These are phyloP conservation scores for Lasioglossum lativentre DNA, from an alignment of 2,888 invertebrate species.

Conservation along the genomic window DNA sequence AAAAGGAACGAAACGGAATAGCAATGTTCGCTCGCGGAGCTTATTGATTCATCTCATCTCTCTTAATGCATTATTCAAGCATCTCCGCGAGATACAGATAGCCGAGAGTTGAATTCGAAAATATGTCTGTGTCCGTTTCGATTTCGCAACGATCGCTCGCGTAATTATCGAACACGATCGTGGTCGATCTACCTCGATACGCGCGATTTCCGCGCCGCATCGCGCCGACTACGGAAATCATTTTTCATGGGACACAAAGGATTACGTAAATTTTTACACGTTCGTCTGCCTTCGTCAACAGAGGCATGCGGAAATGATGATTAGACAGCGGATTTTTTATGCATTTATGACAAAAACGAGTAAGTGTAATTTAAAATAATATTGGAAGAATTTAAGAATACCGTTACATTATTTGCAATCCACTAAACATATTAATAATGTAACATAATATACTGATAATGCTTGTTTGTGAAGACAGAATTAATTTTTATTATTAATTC, in stretches of 20 bases:
- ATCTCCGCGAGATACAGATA: constrained; percentile 48
- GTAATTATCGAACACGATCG: constrained; percentile 32
- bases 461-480: background rate
- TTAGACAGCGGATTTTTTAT: too few species aligned
- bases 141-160: constrained; percentile 33
- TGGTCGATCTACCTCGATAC: background rate
- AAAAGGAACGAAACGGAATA: constrained; percentile 39
- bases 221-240: background rate
- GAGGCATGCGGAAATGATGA: background rate
- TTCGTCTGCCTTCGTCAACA: background rate
- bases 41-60: constrained; percentile 67
- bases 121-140: constrained; percentile 26
- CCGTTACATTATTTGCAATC: too few species aligned
- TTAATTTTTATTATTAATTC: background rate
- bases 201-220: background rate
- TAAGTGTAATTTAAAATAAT: too few species aligned
- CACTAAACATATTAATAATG: too few species aligned
- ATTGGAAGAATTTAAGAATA: too few species aligned
- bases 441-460: too few species aligned
- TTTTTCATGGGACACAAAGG: background rate
- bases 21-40: constrained; percentile 48
- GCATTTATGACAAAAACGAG: too few species aligned
- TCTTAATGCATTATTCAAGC: constrained; percentile 66
- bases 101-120: constrained; percentile 41
- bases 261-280: background rate